Percentiles rank a stretch among this genome's conserved stretches.
phyloP scores from a whole-genome alignment of 2,113 vertebrate genomes.

The Cinclus mexicanus region DNA sequence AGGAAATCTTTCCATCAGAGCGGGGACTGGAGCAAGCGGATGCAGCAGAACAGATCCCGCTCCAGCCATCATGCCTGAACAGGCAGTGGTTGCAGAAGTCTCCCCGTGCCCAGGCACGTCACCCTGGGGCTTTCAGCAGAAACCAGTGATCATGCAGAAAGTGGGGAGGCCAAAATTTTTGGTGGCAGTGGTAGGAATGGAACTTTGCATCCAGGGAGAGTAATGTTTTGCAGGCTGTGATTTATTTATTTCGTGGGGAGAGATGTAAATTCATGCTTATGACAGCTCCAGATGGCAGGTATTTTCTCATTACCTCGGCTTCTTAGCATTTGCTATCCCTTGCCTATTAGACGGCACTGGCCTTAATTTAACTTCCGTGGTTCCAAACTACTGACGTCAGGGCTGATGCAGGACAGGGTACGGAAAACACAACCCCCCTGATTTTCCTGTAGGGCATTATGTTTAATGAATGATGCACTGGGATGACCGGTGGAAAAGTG shows the following conservation, averaged over 20 bases:
- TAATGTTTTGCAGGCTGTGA: not conserved
- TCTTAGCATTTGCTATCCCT: not conserved
- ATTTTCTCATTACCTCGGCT: constrained; percentile 1
- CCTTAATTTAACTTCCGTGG: not conserved
- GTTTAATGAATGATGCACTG: constrained; percentile 25
- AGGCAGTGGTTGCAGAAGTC: not conserved
- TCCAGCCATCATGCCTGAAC: not conserved
- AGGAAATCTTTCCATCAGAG: constrained; percentile 44
- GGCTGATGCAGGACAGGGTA: not conserved
- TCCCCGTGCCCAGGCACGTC: fast-evolving
- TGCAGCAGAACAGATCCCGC: not conserved
- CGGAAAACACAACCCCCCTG: not conserved
- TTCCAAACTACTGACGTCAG: not conserved
- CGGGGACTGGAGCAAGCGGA: not conserved
- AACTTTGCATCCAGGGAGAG: not conserved
- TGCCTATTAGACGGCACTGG: not conserved
- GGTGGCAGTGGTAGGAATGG: fast-evolving
- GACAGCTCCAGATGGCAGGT: constrained; percentile 60
- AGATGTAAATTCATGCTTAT: not conserved
- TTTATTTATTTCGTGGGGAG: constrained; percentile 34
- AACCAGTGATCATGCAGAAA: not conserved
- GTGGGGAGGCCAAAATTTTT: not conserved
- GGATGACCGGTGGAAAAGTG: not conserved
- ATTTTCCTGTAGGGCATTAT: constrained; percentile 12
- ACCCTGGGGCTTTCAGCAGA: not conserved